Conservation (phyloP, 2,113 vertebrate genomes). For the Canis aureus region DNA sequence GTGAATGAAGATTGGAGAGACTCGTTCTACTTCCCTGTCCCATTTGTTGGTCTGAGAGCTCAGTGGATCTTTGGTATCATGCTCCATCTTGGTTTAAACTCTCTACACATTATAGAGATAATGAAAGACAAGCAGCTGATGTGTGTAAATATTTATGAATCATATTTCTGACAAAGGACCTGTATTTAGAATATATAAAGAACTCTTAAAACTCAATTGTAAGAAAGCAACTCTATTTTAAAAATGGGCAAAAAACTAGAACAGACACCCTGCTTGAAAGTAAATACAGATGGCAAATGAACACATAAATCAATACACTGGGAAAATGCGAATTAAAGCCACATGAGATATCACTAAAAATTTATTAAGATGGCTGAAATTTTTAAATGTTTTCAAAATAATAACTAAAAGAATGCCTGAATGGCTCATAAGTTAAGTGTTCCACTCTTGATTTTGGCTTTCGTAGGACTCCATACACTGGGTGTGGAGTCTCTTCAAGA, state of each 20-base stretch:
- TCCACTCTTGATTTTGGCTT: not conserved
- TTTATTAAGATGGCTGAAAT: not conserved
- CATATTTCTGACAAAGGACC: not conserved
- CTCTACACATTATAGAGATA: not conserved
- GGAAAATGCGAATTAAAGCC: not conserved
- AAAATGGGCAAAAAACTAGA: not conserved
- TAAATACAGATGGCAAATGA: not conserved
- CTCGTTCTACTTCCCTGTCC: not conserved
- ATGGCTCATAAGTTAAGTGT: not conserved
- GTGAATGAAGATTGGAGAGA: not conserved
- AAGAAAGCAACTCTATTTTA: not conserved
- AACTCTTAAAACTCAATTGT: not conserved
- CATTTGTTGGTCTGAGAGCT: not conserved
- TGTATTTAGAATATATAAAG: not conserved
- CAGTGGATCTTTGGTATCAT: not conserved
- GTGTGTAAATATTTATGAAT: not conserved
- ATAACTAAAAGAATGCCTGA: not conserved
- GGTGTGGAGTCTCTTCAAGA: not conserved
- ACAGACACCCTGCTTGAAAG: not conserved
- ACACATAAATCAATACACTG: not conserved
- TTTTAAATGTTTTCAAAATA: not conserved
- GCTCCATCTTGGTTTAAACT: not conserved
- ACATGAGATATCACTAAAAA: not conserved
- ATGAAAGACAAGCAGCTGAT: not conserved
- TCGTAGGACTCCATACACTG: not conserved